Conservation (phyloP, 1,140 invertebrate genomes). For the Drosophila orosa region DNA sequence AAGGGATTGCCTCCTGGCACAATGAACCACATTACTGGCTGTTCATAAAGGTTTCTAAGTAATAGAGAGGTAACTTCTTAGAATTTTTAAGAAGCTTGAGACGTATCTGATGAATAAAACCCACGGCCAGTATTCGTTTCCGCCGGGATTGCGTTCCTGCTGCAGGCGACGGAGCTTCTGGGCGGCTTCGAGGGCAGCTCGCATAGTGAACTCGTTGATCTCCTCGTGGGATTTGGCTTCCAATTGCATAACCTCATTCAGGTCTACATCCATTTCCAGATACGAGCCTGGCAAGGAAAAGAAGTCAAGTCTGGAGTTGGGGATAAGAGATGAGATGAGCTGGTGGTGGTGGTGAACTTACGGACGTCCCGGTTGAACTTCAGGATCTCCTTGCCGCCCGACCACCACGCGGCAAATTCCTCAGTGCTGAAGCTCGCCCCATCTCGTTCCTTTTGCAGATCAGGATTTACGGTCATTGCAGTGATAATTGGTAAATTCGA, state of each 20-base stretch:
- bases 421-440: constrained; percentile 89
- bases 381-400: constrained; percentile 90
- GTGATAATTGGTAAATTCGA: not conserved
- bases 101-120: not conserved
- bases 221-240: constrained; percentile 67
- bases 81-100: not conserved
- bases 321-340: not conserved
- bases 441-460: constrained; percentile 90
- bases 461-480: constrained; percentile 77
- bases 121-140: constrained; percentile 88
- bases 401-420: constrained; percentile 91
- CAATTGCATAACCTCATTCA: constrained; percentile 19
- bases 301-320: constrained; percentile 1
- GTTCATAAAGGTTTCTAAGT: constrained; percentile 44
- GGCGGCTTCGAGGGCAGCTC: constrained; percentile 90
- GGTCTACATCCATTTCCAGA: constrained; percentile 51
- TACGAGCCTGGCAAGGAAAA: constrained; percentile 34
- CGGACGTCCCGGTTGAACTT: constrained; percentile 84
- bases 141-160: constrained; percentile 87
- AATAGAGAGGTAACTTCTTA: not conserved
- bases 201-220: constrained; percentile 57
- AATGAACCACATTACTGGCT: constrained; percentile 43
- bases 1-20: constrained; percentile 92
- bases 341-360: constrained; percentile 45
- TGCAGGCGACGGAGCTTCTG: constrained; percentile 89